Evolutionary conservation across 2,797 vertebrate species (phyloP).

Genomic region (Alectoris magna): DNA sequence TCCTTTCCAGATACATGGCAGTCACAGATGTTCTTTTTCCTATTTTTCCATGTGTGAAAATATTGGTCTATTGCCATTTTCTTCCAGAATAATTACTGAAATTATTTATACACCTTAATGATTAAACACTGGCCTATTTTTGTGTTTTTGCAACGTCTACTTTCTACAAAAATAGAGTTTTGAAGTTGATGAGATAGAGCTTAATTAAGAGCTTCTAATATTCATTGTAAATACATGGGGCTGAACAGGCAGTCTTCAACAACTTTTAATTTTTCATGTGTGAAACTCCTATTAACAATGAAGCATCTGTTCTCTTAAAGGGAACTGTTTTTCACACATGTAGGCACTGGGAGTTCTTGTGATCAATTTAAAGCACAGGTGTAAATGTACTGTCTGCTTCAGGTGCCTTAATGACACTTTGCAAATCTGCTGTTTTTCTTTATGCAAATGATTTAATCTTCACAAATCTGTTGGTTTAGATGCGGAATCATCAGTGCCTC

Average conservation of each 20-base stretch:
- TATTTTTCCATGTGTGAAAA: not conserved
- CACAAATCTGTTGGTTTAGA: conserved; percentile 40
- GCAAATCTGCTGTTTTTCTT: conserved; percentile 49
- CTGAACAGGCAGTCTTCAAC: conserved; percentile 43
- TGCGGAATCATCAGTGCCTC: conserved; percentile 35
- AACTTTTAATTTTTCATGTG: conserved; percentile 63
- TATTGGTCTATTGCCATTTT: not conserved
- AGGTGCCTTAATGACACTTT: conserved; percentile 1
- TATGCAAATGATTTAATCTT: conserved; percentile 49
- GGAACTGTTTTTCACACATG: not conserved
- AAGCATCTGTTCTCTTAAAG: conserved; percentile 73
- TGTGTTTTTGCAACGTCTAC: conserved; percentile 35
- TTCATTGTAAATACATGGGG: conserved; percentile 30
- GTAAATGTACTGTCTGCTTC: conserved; percentile 6
- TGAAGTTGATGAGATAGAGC: conserved; percentile 1
- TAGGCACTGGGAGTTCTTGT: conserved; percentile 6
- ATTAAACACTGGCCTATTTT: not conserved
- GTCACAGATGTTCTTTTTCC: not conserved
- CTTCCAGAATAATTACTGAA: not conserved
- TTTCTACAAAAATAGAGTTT: conserved; percentile 16
- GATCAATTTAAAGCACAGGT: conserved; percentile 17
- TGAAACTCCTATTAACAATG: conserved; percentile 50
- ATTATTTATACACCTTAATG: not conserved
- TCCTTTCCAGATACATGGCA: not conserved
- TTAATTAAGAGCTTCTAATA: conserved; percentile 53